Evolutionary conservation across 2,888 invertebrate species (phyloP), one percentile per base, ranked within the genome.

Genomic region (Tachina lurida): DNA sequence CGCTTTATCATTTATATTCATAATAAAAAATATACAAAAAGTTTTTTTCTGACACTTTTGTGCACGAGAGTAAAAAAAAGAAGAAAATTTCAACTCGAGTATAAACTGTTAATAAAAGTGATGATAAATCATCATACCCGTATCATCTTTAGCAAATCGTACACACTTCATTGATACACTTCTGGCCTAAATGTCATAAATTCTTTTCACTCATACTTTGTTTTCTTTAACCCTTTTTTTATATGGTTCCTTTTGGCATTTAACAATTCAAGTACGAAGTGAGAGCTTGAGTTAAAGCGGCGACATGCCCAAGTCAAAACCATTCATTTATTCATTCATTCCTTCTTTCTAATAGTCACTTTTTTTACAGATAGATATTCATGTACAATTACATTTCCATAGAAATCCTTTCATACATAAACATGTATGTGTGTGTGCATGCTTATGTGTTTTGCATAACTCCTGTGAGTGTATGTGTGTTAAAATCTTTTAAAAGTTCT

Each of bases 141-240:
- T 68, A 82, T 84, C 77, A 73, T 81, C 79, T 74, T 81, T 67
- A 77, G 77, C 31, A 85, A 82, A 85, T 85, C 82, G 70, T 87
- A 85, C 49, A 85, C 81, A 87, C 87, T 87, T 87, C 87, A 84
- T 85, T 87, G 87, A 86, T 86, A 84, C 87, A 88, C 88, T 88
- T 85, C 84, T 85, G 86, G 88, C 86, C 88, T 87, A 85, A 76
- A 82, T 87, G 86, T 87, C 88, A 82, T 47, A 83, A 41, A 49
- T 45, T 74, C 81, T 86, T 78, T 70, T 31, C 31, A 13, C 49
- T 63, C 15, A 65, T n/a, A 13, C 65, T 80, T 52, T 31, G 4
- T 31, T 3, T 31, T 31, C 31, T 31, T 49, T 17, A n/a, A 63
- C 63, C 52, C 22, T 70, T 60, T 65, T n/a, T 31, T 84, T 43